Evolutionary conservation across 2,113 vertebrate genomes (phyloP), one percentile per base, ranked within the genome.

Genomic region (Rutilus rutilus): DNA sequence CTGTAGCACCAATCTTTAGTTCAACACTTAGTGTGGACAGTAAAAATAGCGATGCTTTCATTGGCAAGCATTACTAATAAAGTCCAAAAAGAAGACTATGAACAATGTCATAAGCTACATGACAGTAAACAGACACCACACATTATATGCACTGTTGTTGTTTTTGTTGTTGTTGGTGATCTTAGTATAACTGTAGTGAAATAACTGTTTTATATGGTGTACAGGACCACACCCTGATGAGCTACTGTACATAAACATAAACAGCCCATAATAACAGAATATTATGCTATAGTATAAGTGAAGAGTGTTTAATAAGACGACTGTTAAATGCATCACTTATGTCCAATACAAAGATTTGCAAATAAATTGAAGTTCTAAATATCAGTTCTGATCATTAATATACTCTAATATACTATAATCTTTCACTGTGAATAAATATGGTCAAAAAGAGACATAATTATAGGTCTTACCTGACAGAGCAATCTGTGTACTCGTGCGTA

Each of bases 381-480:
- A 36, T 78, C 19, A 39, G 6, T 59, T 78, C 27, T 78, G 19
- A 23, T 36, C 52, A 36, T 78, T 12, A 59, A 30, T 7, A 36
- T 21, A 36, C 6, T 4, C 33, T 27, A 27, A 27, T 27, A 27
- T 27, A 27, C 27, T 27, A 10, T 3, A 5, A 21, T 71, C 11
- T 17, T 60, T 62, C 6, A n/a, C 25, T 42, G 25, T 17, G 2
- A 25, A 79, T 10, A 79, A 39, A 42, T 25, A 45, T 6, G 33
- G 3, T 62, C 11, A 25, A 42, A 42, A 39, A 25, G 36, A 6
- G 3, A 39, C 19, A 42, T 7, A 36, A 25, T 79, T 14, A 4
- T 60, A 42, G 45, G 27, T 69, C 80, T 69, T 69, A 82, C 86
- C 89, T 90, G 39, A 14, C 33, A 39, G 84, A 42, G 6, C 21